Percentiles rank a stretch among this genome's conserved stretches.
phyloP scores from a whole-genome alignment of 2,797 vertebrate genomes.

The Lycodopsis pacificus region DNA sequence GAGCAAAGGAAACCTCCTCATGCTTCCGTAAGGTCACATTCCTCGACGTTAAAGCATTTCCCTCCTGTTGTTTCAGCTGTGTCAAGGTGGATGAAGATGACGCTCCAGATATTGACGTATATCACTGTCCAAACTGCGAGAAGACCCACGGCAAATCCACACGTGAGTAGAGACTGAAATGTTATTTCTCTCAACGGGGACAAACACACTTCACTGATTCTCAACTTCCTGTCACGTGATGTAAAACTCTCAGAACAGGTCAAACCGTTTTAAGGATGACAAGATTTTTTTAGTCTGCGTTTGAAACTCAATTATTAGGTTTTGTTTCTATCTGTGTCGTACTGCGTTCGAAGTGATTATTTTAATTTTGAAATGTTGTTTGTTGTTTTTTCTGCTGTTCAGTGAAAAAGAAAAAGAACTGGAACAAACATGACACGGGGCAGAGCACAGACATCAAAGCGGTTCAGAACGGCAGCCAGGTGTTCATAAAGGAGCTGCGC shows the following conservation, averaged over 20 bases:
- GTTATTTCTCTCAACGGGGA: neutral
- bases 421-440: slow-evolving; percentile 94
- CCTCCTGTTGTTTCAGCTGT: slow-evolving; percentile 86
- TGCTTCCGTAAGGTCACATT: neutral
- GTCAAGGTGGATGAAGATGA: slow-evolving; percentile 98
- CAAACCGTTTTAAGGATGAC: neutral
- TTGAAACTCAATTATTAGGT: neutral
- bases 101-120: slow-evolving; percentile 97
- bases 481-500: slow-evolving; percentile 97
- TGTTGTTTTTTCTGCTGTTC: slow-evolving; percentile 1
- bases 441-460: slow-evolving; percentile 93
- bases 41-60: neutral
- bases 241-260: neutral
- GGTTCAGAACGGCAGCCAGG: slow-evolving; percentile 97
- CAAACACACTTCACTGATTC: neutral
- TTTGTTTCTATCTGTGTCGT: neutral
- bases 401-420: slow-evolving; percentile 99
- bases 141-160: slow-evolving; percentile 97
- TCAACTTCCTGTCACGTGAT: neutral
- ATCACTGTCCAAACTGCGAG: slow-evolving; percentile 98
- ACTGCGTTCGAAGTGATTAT: neutral
- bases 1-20: neutral
- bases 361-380: neutral
- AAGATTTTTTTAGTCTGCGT: neutral
- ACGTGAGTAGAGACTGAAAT: slow-evolving; percentile 80